These are phyloP conservation scores for Spinus pinus DNA, from an alignment of 2,797 vertebrate genomes.

Conservation along the genomic window DNA sequence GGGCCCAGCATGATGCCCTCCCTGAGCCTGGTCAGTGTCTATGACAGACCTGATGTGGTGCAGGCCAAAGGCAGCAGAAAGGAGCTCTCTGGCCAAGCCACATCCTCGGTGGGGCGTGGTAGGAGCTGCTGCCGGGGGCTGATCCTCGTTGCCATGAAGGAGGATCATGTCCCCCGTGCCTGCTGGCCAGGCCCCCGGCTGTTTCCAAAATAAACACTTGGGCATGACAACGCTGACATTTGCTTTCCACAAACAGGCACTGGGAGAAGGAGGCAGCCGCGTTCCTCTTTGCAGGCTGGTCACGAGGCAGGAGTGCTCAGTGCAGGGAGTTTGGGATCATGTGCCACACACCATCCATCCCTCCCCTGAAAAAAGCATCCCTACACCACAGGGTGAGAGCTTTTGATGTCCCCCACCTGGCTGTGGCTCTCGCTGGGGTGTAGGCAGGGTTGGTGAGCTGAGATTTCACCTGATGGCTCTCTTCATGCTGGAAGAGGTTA, in stretches of 20 bases:
- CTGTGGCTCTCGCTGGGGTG: rapidly evolving
- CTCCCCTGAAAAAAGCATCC: rapidly evolving
- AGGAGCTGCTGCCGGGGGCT: not conserved
- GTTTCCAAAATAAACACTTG: slow-evolving; percentile 34
- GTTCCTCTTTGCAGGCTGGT: not conserved
- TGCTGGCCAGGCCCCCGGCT: not conserved
- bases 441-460: not conserved
- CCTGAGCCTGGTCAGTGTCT: not conserved
- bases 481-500: not conserved
- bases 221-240: slow-evolving; percentile 9
- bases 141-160: not conserved
- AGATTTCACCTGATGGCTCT: not conserved
- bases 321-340: rapidly evolving
- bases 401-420: rapidly evolving
- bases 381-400: not conserved
- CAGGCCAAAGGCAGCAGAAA: not conserved
- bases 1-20: not conserved
- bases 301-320: not conserved
- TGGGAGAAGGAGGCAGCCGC: not conserved
- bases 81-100: rapidly evolving
- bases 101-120: not conserved
- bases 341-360: not conserved
- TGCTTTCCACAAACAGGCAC: not conserved
- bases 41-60: rapidly evolving
- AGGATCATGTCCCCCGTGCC: not conserved